phyloP scores from a whole-genome alignment of 2,888 invertebrate genomes.

The Gastracanthus pulcherrimus region DNA sequence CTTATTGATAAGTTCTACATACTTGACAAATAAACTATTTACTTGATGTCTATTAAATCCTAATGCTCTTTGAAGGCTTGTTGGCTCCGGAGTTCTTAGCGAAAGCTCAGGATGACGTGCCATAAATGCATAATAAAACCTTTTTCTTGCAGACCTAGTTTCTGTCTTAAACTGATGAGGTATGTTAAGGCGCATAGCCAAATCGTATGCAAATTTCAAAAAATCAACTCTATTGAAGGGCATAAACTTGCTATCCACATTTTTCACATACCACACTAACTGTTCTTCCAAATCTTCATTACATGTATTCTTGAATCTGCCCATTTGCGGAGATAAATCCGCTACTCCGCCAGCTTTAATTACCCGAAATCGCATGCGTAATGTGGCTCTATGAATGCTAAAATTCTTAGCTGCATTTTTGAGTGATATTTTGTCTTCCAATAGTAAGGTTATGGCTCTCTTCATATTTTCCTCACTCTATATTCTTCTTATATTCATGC shows the following conservation, averaged over 20 bases:
- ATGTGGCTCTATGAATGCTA: neutral
- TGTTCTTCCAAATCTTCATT: neutral
- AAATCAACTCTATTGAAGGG: neutral
- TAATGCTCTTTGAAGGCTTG: neutral
- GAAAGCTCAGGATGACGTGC: neutral
- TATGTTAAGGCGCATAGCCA: neutral
- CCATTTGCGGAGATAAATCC: neutral
- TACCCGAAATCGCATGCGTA: neutral
- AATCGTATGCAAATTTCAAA: neutral
- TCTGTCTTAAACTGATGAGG: neutral
- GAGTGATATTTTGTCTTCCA: too few relatives aligned
- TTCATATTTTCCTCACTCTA: too few relatives aligned
- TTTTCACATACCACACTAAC: neutral
- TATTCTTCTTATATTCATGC: too few relatives aligned
- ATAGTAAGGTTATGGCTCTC: too few relatives aligned
- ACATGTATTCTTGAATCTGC: neutral
- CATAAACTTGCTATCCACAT: neutral
- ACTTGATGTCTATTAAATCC: neutral
- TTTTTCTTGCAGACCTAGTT: neutral
- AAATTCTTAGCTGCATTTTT: neutral
- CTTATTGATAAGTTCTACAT: neutral
- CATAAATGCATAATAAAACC: neutral
- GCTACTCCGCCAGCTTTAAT: neutral
- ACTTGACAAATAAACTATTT: neutral
- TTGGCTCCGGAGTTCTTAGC: neutral